Evolutionary conservation across 1,140 invertebrate species (phyloP), one percentile per base, ranked within the genome.

Genomic region (Glossosoma conforme): DNA sequence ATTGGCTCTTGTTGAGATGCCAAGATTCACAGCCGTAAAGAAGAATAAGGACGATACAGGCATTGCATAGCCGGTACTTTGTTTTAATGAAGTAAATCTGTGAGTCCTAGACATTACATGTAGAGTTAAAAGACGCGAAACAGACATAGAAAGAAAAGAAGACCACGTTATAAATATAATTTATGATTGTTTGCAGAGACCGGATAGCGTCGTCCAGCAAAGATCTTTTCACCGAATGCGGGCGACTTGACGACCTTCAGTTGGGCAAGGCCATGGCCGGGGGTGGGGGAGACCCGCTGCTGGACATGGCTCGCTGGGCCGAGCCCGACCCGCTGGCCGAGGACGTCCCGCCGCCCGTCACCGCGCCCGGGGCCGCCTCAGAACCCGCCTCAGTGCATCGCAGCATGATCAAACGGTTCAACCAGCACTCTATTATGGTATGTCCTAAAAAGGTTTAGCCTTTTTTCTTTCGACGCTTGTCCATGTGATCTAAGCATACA

Each of bases 171-270:
- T n/a, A n/a, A n/a, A n/a, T n/a, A n/a, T n/a, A n/a, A 25, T 32
- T 4, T 38, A 6, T 51, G n/a, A 46, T 18, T 20, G 19, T 30
- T 51, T 49, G 2, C 58, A 83, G 93, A 54, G 97, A 99, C 76
- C 83, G 95, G 42, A 89, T 93, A 20, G 85, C 87, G 56, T 79
- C 89, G 24, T 85, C 87, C 54, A 89, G 83, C 68, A 95, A 92
- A 72, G 91, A 98, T 74, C 75, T 98, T 32, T 98, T 98, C 68
- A 89, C 91, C 18, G 94, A 98, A 72, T 98, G 94, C 81, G 93
- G 93, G 57, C 94, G 95, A 78, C 82, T 89, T 60, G 94, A 98
- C 70, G 94, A 97, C 66, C 85, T 91, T 72, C 84, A 89, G 59
- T 75, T 91, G 52, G 83, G 84, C 56, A 82, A 84, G 58, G 91